Evolutionary conservation across 2,113 vertebrate genomes (phyloP), one percentile per base, ranked within the genome.

Genomic region (Leiothrix lutea): DNA sequence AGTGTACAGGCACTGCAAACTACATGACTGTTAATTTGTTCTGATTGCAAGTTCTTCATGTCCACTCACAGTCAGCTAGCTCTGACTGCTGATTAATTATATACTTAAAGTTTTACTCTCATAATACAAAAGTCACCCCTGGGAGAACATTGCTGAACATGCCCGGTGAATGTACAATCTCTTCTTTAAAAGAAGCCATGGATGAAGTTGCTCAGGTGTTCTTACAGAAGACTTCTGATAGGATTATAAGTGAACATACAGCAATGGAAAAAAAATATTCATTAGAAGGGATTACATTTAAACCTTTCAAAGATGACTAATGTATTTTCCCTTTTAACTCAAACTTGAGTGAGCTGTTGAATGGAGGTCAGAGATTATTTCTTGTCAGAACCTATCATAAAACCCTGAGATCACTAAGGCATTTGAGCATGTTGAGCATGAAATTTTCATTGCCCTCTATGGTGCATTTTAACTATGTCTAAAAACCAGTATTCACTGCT

Each of bases 241-340:
- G 86, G 88, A 90, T 96, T 93, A 93, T 60, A 81, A 71, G 17
- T 48, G 65, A 95, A 64, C 28, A 48, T 11, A 71, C 25, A 93
- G 40, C 71, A 93, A 69, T 50, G 33, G 77, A 36, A 91, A 75
- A 82, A 92, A 93, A 88, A 77, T 13, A 88, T 24, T 88, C 45
- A 70, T 90, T 96, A 94, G 73, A 89, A 95, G 29, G 40, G 65
- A 93, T 94, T 96, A 81, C 17, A 84, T 79, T 78, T 93, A 93
- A 96, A 93, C 33, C 44, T 93, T 95, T 88, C 64, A 92, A 78
- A 74, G 51, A 86, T 1, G 5, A 88, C 64, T 65, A 67, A 56
- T 83, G 29, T 31, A 77, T 92, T 94, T 71, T 61, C 38, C 44
- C 24, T 92, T 94, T 92, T 84, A 93, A 73, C 44, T 90, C 33